A percentile compares a stretch with the other conserved stretches of the same genome.
Evolutionary conservation across 2,113 vertebrate genomes (phyloP).

Genomic region (Ranitomeya variabilis): DNA sequence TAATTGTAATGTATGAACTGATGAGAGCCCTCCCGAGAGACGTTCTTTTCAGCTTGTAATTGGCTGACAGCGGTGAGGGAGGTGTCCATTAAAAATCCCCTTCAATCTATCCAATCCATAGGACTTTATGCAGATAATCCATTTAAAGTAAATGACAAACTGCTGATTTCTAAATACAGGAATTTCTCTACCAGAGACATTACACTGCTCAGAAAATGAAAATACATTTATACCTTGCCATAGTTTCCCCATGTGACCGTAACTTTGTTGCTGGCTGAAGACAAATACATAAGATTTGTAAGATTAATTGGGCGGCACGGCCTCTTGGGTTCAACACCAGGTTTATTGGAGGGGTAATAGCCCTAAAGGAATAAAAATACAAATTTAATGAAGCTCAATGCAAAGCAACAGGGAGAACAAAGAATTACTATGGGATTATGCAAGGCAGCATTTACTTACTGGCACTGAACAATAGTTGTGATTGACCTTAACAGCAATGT

Average conservation of each 20-base stretch:
- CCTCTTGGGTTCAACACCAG: constrained; percentile 93
- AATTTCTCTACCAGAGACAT: no score
- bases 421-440: no score
- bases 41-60: no score
- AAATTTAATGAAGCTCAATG: background rate
- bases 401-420: background rate
- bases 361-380: constrained; percentile 72
- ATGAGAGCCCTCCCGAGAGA: no score
- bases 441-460: constrained; percentile 71
- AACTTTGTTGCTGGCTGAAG: constrained; percentile 90
- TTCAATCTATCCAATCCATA: no score
- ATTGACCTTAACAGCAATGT: constrained; percentile 97
- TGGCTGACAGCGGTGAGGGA: no score
- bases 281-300: constrained; percentile 95
- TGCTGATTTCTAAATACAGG: background rate
- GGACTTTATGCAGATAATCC: no score
- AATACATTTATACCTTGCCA: constrained; percentile 80
- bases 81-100: no score
- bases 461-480: constrained; percentile 97
- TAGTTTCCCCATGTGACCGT: constrained; percentile 98
- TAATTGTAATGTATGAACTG: no score
- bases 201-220: background rate
- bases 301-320: constrained; percentile 97
- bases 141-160: no score
- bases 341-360: constrained; percentile 97